phyloP scores from a whole-genome alignment of 23 tunicate species.

The Aplidium turbinatum region DNA sequence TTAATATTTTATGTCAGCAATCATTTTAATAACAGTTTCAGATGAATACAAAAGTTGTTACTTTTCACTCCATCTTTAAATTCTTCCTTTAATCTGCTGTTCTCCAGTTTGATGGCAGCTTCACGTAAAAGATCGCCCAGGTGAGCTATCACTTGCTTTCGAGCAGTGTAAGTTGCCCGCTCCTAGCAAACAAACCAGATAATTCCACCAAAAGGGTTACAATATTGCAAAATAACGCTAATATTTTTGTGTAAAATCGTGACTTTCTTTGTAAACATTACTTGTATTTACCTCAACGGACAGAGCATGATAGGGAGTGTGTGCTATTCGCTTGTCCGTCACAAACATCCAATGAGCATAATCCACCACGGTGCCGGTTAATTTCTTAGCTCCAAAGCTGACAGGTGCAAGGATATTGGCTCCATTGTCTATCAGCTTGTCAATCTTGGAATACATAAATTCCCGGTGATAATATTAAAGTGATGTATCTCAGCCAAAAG shows the following conservation, averaged over 20 bases:
- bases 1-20: too few relatives aligned
- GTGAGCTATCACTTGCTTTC: conserved; percentile 62
- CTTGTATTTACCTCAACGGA: conserved; percentile 46
- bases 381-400: conserved; percentile 64
- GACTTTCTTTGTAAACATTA: too few relatives aligned
- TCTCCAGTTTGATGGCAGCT: conserved; percentile 67
- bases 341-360: conserved; percentile 85
- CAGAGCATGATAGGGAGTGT: conserved; percentile 93
- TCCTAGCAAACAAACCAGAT: conserved; percentile 72
- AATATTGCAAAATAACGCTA: too few relatives aligned
- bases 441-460: too few relatives aligned
- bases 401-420: conserved; percentile 88
- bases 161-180: conserved; percentile 66
- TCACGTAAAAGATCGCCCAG: conserved; percentile 58
- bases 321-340: conserved; percentile 61
- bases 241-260: too few relatives aligned
- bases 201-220: too few relatives aligned
- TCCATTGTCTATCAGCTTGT: conserved; percentile 60
- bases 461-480: too few relatives aligned
- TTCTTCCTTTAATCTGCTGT: conserved; percentile 37
- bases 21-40: not conserved
- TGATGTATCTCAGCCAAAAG: too few relatives aligned
- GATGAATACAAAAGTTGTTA: conserved; percentile 4
- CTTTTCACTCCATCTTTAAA: conserved; percentile 49
- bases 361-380: conserved; percentile 86